Evolutionary conservation across 2,113 vertebrate genomes (phyloP).

Genomic region (Anguilla rostrata): DNA sequence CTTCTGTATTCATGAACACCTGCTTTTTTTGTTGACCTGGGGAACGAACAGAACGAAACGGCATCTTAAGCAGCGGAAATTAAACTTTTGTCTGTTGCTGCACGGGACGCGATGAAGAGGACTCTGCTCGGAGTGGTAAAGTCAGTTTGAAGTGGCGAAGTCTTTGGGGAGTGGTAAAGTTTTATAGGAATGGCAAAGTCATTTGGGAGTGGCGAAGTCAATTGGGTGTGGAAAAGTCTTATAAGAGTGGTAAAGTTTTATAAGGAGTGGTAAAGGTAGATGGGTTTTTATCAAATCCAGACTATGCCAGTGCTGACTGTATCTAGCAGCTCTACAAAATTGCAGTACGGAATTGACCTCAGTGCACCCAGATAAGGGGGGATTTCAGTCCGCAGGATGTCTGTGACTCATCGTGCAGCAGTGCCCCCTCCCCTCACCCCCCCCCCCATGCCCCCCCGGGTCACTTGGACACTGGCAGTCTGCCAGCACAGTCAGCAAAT

Average conservation of each 20-base stretch:
- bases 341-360: no score
- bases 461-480: no score
- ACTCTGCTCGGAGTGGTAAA: conserved; percentile 9
- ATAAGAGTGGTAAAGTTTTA: neutral
- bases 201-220: neutral
- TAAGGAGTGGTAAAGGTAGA: neutral
- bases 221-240: neutral
- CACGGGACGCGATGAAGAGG: neutral
- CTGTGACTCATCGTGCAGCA: no score
- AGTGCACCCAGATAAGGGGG: no score
- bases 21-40: conserved; percentile 56
- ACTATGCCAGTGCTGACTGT: no score
- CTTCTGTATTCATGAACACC: conserved; percentile 69
- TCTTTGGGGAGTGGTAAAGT: neutral
- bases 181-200: neutral
- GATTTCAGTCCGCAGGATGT: no score
- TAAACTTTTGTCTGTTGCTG: conserved; percentile 8
- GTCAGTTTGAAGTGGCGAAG: neutral
- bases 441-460: no score
- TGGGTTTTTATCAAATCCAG: no score
- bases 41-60: conserved; percentile 31
- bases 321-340: no score
- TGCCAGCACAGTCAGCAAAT: no score
- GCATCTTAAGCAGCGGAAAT: conserved; percentile 45
- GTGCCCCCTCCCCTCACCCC: no score